Conservation (phyloP, 2,888 invertebrate genomes). For the Melipona beecheii region DNA sequence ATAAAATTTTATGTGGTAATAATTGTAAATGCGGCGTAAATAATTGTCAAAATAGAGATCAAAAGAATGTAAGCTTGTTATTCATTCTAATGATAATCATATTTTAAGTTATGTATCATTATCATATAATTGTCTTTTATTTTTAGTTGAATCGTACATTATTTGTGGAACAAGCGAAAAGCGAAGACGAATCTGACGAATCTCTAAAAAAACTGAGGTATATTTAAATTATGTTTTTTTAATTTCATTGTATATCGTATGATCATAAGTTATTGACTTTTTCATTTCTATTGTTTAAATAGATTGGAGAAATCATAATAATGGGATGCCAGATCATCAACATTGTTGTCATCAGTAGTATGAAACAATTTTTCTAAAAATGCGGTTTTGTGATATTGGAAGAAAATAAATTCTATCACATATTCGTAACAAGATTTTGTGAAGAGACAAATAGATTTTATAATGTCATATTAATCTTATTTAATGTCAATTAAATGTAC, state of each 20-base stretch:
- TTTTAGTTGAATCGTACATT: constrained; percentile 38
- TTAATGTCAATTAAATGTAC: background rate
- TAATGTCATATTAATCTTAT: background rate
- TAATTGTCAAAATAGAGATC: constrained; percentile 83
- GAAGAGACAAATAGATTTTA: background rate
- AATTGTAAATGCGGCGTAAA: constrained; percentile 86
- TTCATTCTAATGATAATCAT: background rate
- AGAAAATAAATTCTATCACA: no score
- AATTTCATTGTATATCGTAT: background rate
- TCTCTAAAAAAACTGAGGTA: constrained; percentile 41
- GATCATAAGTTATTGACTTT: background rate
- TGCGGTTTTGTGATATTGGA: background rate
- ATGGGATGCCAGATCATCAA: background rate
- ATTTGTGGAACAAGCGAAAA: constrained; percentile 27
- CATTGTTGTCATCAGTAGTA: background rate
- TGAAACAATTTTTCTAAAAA: background rate
- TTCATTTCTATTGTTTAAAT: background rate
- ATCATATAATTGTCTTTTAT: constrained; percentile 2
- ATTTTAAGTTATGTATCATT: background rate
- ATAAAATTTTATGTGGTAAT: constrained; percentile 82
- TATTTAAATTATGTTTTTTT: constrained; percentile 5
- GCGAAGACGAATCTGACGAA: background rate
- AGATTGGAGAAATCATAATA: background rate
- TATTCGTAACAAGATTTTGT: background rate
- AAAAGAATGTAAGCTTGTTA: constrained; percentile 63